Evolutionary conservation across 92 coral and sea anemone genomes (phyloP).

Genomic region (Siderastrea radians): DNA sequence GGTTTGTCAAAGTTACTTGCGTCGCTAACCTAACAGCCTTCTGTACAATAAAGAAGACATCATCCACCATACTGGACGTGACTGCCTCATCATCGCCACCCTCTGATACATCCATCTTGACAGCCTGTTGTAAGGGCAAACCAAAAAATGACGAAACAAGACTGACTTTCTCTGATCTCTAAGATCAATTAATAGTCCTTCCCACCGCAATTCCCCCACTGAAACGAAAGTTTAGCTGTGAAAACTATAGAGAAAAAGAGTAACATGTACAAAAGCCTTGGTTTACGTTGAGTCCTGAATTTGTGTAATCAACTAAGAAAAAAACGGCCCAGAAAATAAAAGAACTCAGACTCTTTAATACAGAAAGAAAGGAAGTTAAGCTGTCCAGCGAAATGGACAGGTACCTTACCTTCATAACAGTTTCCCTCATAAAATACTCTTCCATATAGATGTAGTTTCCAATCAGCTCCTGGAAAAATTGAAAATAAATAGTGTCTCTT

Average conservation of each 20-base stretch:
- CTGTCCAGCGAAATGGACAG: not conserved
- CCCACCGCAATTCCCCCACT: too few relatives aligned
- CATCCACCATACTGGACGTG: conserved; percentile 99
- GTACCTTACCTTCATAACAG: conserved; percentile 89
- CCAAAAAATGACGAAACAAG: not conserved
- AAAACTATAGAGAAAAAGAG: too few relatives aligned
- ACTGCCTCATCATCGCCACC: conserved; percentile 89
- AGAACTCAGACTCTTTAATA: too few relatives aligned
- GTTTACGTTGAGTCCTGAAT: too few relatives aligned
- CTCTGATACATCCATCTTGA: conserved; percentile 88
- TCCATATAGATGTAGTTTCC: conserved; percentile 96
- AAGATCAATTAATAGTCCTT: too few relatives aligned
- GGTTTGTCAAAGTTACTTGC: not conserved
- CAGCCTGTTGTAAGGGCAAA: conserved; percentile 68
- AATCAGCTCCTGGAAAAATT: conserved; percentile 79
- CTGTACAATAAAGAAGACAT: conserved; percentile 96
- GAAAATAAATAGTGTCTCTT: not conserved
- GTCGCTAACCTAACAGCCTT: conserved; percentile 87
- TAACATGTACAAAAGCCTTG: too few relatives aligned
- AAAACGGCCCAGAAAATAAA: not conserved
- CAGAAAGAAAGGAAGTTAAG: too few relatives aligned
- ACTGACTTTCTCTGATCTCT: not conserved
- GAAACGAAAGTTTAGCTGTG: too few relatives aligned
- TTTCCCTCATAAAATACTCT: conserved; percentile 97
- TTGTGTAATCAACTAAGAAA: too few relatives aligned